These are phyloP conservation scores for Pseudomyrmex gracilis DNA, from an alignment of 1,140 invertebrate genomes.

Conservation along the genomic window DNA sequence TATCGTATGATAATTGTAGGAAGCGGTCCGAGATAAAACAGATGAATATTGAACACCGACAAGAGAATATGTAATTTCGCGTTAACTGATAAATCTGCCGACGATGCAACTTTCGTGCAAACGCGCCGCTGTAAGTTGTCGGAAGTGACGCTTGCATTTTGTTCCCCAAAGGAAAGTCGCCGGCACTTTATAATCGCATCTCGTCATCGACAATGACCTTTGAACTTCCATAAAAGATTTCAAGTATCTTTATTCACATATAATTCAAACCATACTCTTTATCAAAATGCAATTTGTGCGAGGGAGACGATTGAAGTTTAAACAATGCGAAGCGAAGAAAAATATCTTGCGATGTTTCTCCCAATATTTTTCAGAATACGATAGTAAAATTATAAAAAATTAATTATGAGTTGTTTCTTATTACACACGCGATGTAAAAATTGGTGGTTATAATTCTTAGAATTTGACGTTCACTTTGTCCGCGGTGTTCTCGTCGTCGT, in stretches of 20 bases:
- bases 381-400: no score
- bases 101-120: constrained; percentile 40
- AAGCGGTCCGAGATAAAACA: constrained; percentile 37
- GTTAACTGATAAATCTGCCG: constrained; percentile 54
- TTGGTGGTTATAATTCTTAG: background rate
- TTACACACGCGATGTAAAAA: no score
- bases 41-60: constrained; percentile 56
- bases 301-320: no score
- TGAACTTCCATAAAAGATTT: constrained; percentile 12
- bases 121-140: constrained; percentile 23
- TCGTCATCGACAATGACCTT: constrained; percentile 22
- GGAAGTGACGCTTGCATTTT: constrained; percentile 49
- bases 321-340: background rate
- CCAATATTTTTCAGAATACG: no score
- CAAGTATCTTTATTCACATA: background rate
- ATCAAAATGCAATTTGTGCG: no score
- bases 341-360: no score
- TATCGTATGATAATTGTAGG: constrained; percentile 54
- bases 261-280: background rate
- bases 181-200: constrained; percentile 23
- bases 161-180: constrained; percentile 6
- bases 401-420: no score
- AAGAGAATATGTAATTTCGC: constrained; percentile 44
- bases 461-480: background rate
- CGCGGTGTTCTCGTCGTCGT: background rate